These are phyloP conservation scores for Alloscopus bannaensis DNA, from an alignment of 2,888 invertebrate species.

Conservation along the genomic window DNA sequence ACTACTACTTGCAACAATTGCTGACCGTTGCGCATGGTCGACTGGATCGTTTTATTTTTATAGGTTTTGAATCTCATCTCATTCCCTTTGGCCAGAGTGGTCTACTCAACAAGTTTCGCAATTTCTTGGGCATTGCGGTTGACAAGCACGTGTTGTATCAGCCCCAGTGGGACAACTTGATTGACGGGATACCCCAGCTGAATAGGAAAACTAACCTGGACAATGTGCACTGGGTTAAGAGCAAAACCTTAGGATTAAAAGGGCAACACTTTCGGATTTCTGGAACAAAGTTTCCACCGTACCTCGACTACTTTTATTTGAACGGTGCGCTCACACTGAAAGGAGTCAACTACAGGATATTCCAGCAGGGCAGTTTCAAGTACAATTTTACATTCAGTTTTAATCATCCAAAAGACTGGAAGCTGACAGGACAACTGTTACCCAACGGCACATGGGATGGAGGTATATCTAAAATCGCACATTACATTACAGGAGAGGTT, in stretches of 20 bases:
- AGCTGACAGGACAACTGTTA: slow-evolving; percentile 49
- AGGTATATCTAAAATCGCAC: slow-evolving; percentile 3
- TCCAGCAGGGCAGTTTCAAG: slow-evolving; percentile 29
- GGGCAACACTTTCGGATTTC: slow-evolving; percentile 60
- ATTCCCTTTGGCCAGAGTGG: neutral
- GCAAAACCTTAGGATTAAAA: neutral
- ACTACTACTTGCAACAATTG: slow-evolving; percentile 27
- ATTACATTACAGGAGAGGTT: too few relatives aligned
- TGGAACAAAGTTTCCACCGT: slow-evolving; percentile 61
- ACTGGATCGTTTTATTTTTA: slow-evolving; percentile 28
- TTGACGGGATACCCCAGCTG: neutral
- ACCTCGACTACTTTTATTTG: slow-evolving; percentile 34
- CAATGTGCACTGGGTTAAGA: slow-evolving; percentile 15
- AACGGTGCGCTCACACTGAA: neutral
- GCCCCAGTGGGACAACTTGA: neutral
- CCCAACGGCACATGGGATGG: slow-evolving; percentile 64
- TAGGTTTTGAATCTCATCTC: slow-evolving; percentile 5
- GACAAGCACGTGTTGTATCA: slow-evolving; percentile 10
- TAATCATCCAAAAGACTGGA: slow-evolving; percentile 45
- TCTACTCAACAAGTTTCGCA: slow-evolving; percentile 15
- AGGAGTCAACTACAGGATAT: slow-evolving; percentile 57
- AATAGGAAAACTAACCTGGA: neutral
- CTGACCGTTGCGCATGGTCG: slow-evolving; percentile 22
- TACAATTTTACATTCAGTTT: slow-evolving; percentile 59
- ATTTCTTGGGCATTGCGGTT: slow-evolving; percentile 10